These are phyloP conservation scores for Macrochelys suwanniensis DNA, from an alignment of 2,797 vertebrate species.

Conservation along the genomic window DNA sequence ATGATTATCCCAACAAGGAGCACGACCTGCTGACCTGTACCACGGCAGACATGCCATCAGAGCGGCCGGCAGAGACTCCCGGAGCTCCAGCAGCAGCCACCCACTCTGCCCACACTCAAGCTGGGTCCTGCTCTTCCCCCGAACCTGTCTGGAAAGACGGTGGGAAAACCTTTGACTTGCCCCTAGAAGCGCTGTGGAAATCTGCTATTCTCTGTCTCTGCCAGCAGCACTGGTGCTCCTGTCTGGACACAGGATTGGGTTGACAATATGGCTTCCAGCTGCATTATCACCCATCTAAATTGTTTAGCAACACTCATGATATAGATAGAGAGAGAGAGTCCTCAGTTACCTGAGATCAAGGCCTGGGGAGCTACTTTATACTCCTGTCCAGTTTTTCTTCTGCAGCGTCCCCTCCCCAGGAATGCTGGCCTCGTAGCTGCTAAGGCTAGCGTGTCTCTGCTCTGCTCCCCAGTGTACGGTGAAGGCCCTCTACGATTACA, in stretches of 20 bases:
- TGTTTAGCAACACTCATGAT: neutral
- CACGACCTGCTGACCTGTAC: neutral
- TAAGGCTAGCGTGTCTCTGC: neutral
- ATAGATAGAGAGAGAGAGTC: neutral
- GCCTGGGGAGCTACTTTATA: neutral
- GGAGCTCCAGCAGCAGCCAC: no score
- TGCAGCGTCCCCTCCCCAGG: neutral
- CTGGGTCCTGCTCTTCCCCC: neutral
- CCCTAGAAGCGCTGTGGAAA: neutral
- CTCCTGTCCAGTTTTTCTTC: neutral
- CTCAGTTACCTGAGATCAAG: neutral
- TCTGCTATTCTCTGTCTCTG: neutral
- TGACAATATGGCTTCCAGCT: neutral
- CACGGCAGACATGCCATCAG: neutral
- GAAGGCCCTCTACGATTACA: conserved; percentile 80
- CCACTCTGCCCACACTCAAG: neutral
- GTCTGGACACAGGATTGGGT: neutral
- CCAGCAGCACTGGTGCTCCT: neutral
- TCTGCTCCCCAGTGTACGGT: conserved; percentile 62
- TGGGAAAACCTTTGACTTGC: neutral
- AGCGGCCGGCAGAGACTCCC: neutral
- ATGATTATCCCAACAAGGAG: neutral
- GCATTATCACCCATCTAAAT: neutral
- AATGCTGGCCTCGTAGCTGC: neutral
- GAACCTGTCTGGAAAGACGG: neutral